Percentiles rank a stretch among this genome's conserved stretches.
Evolutionary conservation across 1,140 invertebrate genomes (phyloP).

Genomic region (Megathymus violae): DNA sequence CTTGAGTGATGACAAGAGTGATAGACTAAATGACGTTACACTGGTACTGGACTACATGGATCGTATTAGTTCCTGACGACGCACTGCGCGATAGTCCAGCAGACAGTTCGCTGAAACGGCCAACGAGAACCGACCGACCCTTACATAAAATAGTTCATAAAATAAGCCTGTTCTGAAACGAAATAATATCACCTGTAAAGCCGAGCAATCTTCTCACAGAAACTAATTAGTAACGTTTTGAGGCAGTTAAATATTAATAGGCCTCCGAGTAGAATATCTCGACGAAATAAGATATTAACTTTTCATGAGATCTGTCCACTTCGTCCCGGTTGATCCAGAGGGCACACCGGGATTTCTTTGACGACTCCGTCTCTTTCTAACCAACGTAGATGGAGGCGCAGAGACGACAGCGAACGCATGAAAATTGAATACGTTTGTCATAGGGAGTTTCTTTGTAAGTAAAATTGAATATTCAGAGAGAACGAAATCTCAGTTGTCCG

Average conservation of each 20-base stretch:
- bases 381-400: constrained; percentile 29
- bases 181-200: neutral
- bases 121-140: too few relatives aligned
- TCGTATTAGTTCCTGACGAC: too few relatives aligned
- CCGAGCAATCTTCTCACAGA: neutral
- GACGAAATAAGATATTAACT: constrained; percentile 54
- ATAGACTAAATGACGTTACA: too few relatives aligned
- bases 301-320: constrained; percentile 62
- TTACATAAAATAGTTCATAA: too few relatives aligned
- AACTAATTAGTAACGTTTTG: constrained; percentile 38
- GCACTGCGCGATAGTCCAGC: too few relatives aligned
- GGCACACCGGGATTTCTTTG: constrained; percentile 52
- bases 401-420: constrained; percentile 39
- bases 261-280: constrained; percentile 42
- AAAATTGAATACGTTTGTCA: constrained; percentile 67
- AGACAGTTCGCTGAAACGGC: too few relatives aligned
- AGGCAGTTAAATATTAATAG: constrained; percentile 35
- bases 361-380: constrained; percentile 39
- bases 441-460: constrained; percentile 63
- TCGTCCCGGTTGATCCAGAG: constrained; percentile 43
- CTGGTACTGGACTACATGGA: too few relatives aligned
- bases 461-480: constrained; percentile 80
- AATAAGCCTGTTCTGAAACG: too few relatives aligned
- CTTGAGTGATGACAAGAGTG: too few relatives aligned
- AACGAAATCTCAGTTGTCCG: constrained; percentile 69